Evolutionary conservation across 2,888 invertebrate genomes (phyloP).

Genomic region (Drosophila peninsularis): DNA sequence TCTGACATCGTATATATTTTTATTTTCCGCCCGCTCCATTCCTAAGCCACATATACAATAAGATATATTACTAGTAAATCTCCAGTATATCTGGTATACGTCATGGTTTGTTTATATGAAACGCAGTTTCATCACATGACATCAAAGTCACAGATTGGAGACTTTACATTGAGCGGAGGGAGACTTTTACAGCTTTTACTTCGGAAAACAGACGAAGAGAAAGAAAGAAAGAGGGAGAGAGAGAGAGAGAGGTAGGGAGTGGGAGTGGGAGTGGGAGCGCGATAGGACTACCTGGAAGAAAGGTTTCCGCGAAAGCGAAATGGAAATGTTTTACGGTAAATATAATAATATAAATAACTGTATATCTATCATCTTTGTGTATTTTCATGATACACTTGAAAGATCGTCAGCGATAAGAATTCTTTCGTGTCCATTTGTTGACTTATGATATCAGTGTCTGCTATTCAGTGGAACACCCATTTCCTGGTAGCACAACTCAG

Average conservation of each 20-base stretch:
- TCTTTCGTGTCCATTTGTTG: slow-evolving; percentile 3
- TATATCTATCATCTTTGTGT: slow-evolving; percentile 21
- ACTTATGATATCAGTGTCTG: slow-evolving; percentile 25
- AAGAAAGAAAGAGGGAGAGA: neutral
- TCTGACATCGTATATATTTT: neutral
- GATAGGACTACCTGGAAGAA: neutral
- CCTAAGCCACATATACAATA: neutral
- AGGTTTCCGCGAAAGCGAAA: slow-evolving; percentile 19
- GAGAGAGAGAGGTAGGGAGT: neutral
- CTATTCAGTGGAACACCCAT: slow-evolving; percentile 29
- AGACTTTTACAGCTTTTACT: neutral
- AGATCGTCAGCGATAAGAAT: neutral
- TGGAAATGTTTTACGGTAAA: slow-evolving; percentile 1
- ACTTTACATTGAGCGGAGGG: slow-evolving; percentile 2
- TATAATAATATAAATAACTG: slow-evolving; percentile 8
- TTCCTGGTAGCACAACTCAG: slow-evolving; percentile 47
- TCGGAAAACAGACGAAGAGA: neutral
- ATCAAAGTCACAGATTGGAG: neutral
- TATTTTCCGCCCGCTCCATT: neutral
- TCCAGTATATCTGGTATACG: neutral
- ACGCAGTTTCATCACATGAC: slow-evolving; percentile 12
- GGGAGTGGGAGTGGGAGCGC: neutral
- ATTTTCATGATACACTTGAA: slow-evolving; percentile 10
- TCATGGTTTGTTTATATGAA: slow-evolving; percentile 18
- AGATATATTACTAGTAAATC: neutral